phyloP scores from a whole-genome alignment of 2,888 invertebrate species.

The Malacosoma neustria region DNA sequence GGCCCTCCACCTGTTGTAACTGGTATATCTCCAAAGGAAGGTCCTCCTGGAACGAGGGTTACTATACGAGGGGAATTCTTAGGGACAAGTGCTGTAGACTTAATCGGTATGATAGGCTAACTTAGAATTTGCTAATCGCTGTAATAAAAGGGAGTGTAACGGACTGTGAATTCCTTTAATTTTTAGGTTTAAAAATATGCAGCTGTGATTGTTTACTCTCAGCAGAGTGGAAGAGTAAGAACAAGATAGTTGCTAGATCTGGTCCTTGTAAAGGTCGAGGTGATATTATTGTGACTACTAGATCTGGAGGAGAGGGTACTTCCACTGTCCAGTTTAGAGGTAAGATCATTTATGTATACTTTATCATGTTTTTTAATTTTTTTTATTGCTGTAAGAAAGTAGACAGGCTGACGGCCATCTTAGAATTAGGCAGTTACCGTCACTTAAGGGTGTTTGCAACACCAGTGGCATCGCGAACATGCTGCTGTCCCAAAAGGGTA shows the following conservation, averaged over 20 bases:
- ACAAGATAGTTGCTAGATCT: constrained; percentile 96
- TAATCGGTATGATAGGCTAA: constrained; percentile 78
- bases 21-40: constrained; percentile 98
- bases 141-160: constrained; percentile 13
- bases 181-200: constrained; percentile 93
- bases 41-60: constrained; percentile 96
- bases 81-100: constrained; percentile 88
- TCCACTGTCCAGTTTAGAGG: constrained; percentile 93
- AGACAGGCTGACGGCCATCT: too few relatives aligned
- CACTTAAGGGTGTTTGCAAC: too few relatives aligned
- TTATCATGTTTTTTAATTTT: background rate
- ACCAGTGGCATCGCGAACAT: too few relatives aligned
- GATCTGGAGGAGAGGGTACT: constrained; percentile 89
- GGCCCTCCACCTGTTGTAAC: constrained; percentile 91
- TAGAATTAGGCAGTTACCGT: too few relatives aligned
- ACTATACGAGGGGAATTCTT: constrained; percentile 97
- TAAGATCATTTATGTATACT: constrained; percentile 19
- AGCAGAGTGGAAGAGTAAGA: constrained; percentile 98
- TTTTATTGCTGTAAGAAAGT: too few relatives aligned
- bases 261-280: constrained; percentile 94
- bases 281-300: constrained; percentile 92
- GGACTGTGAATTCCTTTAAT: background rate
- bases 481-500: too few relatives aligned
- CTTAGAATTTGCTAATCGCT: too few relatives aligned
- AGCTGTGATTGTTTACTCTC: constrained; percentile 95